Evolutionary conservation across 2,113 vertebrate species (phyloP), one percentile per base, ranked within the genome.

Genomic region (Tympanuchus pallidicinctus): DNA sequence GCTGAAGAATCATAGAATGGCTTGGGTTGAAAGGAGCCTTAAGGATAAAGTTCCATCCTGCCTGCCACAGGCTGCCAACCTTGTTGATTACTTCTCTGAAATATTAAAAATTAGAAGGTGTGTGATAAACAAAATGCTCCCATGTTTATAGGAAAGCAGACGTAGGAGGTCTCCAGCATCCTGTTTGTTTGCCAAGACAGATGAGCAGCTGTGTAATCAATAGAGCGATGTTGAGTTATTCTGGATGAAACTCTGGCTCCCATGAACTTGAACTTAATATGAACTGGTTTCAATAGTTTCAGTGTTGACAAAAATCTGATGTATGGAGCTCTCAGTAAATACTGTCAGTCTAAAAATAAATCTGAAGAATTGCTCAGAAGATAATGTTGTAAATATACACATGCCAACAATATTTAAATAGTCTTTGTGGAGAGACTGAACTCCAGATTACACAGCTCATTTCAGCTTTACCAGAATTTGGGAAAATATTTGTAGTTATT

Each of bases 401-500:
- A 4, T 95, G 56, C 40, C 75, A 93, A 30, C 34, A 67, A 28
- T 77, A 75, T 78, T 93, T 90, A 88, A 92, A 81, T 82, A 47
- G 42, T 47, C 88, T 95, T 91, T 82, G 54, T 88, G 78, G 17
- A 89, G 67, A 82, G 91, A 95, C 88, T 66, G 43, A 92, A 69
- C 64, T 93, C 38, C 21, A 52, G 82, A 89, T 93, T 94, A 57
- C 12, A n/a, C 73, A 34, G 88, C 30, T 82, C 52, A 43, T 60
- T 19, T 52, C 80, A 54, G 48, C 74, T 89, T 94, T 90, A 77
- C 86, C 56, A 72, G 43, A 43, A 32, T 64, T 27, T 60, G 74
- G 40, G 75, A 61, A 91, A 85, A 60, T 78, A 69, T 71, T 86
- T 95, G 94, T 43, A 42, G 76, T 94, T 96, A 89, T 69, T 92